Evolutionary conservation across 2,113 vertebrate genomes (phyloP).

Genomic region (Oriolus oriolus): DNA sequence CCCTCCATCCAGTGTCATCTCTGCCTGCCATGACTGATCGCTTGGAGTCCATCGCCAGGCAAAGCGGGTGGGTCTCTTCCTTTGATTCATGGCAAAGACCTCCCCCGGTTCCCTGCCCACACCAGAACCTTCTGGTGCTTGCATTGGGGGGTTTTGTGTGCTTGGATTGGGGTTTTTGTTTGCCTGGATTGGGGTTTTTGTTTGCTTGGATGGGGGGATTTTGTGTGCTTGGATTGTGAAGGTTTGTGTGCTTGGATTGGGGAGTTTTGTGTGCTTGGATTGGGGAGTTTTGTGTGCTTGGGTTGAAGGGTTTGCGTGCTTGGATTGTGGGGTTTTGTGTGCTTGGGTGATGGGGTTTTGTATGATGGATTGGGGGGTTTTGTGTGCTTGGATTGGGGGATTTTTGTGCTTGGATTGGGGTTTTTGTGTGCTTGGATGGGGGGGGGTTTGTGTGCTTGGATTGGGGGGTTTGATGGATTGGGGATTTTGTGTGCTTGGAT

Average conservation of each 20-base stretch:
- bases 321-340: not conserved
- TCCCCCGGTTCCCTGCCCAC: not conserved
- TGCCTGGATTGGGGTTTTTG: not conserved
- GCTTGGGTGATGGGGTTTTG: no score
- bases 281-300: not conserved
- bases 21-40: constrained; percentile 96
- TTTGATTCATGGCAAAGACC: rapidly evolving
- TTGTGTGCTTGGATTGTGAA: not conserved
- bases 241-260: not conserved
- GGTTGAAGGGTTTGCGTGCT: not conserved
- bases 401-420: no score
- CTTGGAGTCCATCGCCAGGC: constrained; percentile 93
- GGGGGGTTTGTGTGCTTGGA: no score
- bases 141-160: not conserved
- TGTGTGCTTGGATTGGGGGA: not conserved
- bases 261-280: not conserved
- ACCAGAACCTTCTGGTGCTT: not conserved
- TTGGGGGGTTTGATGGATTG: no score
- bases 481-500: not conserved
- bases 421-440: no score
- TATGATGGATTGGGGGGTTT: not conserved
- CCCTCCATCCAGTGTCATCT: constrained; percentile 82
- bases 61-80: constrained; percentile 83
- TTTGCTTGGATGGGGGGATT: not conserved
- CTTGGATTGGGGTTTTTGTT: not conserved